Percentiles rank a stretch among this genome's conserved stretches.
Evolutionary conservation across 2,888 invertebrate genomes (phyloP).

Genomic region (Cosmopolites sordidus): DNA sequence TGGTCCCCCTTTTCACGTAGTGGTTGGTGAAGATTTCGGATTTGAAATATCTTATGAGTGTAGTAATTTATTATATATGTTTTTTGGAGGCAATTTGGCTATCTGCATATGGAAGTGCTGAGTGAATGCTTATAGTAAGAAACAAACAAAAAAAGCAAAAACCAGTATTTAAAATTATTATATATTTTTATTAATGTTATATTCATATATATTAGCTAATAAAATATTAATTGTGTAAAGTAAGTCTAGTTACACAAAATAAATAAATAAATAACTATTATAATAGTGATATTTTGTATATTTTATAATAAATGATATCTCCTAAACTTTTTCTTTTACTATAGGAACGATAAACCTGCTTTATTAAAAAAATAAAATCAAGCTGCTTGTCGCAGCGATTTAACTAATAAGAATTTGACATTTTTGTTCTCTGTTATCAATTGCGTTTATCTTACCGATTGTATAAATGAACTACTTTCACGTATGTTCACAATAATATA

Average conservation of each 20-base stretch:
- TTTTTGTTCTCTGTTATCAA: too few species aligned
- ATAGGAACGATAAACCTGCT: too few species aligned
- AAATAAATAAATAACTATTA: constrained; percentile 8
- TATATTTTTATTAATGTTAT: constrained; percentile 10
- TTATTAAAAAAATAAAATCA: too few species aligned
- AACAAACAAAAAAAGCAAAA: neutral
- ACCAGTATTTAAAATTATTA: neutral
- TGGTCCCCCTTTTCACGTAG: constrained; percentile 91
- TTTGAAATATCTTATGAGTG: constrained; percentile 91
- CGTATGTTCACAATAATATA: too few species aligned
- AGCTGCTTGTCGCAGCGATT: too few species aligned
- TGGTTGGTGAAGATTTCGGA: constrained; percentile 93
- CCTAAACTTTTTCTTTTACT: too few species aligned
- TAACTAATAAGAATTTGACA: too few species aligned
- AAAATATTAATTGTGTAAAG: constrained; percentile 13
- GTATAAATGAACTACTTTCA: too few species aligned
- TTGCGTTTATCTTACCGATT: too few species aligned
- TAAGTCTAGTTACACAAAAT: constrained; percentile 14
- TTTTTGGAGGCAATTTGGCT: constrained; percentile 87
- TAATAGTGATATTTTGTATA: constrained; percentile 9
- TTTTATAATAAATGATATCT: constrained; percentile 15
- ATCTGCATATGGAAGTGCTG: constrained; percentile 87
- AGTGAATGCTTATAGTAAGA: constrained; percentile 17
- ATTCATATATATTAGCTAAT: constrained; percentile 9
- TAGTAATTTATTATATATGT: constrained; percentile 81